These are phyloP conservation scores for Therioaphis trifolii DNA, from an alignment of 2,888 invertebrate genomes.

Conservation along the genomic window DNA sequence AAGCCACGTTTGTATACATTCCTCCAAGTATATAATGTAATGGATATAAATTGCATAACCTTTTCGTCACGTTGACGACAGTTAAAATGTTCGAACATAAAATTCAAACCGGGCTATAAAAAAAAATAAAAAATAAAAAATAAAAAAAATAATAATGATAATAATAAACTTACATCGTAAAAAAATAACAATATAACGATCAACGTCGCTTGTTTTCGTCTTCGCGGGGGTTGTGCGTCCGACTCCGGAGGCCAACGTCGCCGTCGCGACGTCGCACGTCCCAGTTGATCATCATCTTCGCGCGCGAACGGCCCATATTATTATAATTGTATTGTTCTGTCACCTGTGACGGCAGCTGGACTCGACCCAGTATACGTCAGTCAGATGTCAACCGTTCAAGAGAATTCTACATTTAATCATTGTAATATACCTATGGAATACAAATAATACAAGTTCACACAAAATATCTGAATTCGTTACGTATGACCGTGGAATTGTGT, in stretches of 20 bases:
- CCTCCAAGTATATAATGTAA: too few species aligned
- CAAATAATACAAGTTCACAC: background rate
- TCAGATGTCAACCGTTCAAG: background rate
- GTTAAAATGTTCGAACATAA: background rate
- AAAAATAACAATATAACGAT: background rate
- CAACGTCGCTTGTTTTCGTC: background rate
- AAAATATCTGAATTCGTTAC: background rate
- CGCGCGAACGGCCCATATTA: slow-evolving; percentile 4
- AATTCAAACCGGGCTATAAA: background rate
- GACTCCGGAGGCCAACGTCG: background rate
- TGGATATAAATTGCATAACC: background rate
- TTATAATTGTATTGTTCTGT: slow-evolving; percentile 26
- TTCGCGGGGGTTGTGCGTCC: background rate
- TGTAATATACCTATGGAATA: too few species aligned
- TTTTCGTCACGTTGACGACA: background rate
- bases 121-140: background rate
- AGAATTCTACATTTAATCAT: background rate
- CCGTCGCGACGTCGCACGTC: background rate
- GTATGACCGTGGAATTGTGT: background rate
- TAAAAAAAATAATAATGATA: too few species aligned
- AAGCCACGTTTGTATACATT: too few species aligned
- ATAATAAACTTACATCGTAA: background rate
- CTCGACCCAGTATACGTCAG: background rate
- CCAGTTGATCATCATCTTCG: background rate
- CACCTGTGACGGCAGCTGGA: slow-evolving; percentile 45